Evolutionary conservation across 1,140 invertebrate species (phyloP).

Genomic region (Dreissena rostriformis): DNA sequence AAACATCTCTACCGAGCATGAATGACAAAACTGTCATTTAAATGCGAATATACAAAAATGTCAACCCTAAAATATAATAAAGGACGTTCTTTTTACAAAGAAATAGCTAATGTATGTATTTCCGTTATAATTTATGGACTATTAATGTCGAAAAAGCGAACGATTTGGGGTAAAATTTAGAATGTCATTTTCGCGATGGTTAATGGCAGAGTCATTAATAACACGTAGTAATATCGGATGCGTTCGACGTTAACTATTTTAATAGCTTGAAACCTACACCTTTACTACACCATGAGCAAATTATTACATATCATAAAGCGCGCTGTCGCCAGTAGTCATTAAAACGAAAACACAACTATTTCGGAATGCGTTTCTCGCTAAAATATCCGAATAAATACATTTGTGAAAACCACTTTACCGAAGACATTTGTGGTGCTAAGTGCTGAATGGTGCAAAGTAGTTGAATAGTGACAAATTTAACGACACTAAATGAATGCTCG

Average conservation of each 20-base stretch:
- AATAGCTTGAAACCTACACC: slow-evolving; percentile 7
- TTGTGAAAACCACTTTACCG: not conserved
- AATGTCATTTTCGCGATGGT: slow-evolving; percentile 38
- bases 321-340: not conserved
- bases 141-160: slow-evolving; percentile 27
- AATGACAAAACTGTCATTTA: too few relatives aligned
- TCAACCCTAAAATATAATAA: too few relatives aligned
- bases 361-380: not conserved
- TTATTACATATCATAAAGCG: slow-evolving; percentile 9
- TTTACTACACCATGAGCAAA: not conserved
- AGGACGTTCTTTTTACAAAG: slow-evolving; percentile 90
- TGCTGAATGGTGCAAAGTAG: not conserved
- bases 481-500: not conserved
- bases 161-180: slow-evolving; percentile 27
- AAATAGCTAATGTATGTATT: slow-evolving; percentile 92
- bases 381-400: slow-evolving; percentile 8
- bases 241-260: slow-evolving; percentile 11
- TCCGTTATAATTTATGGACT: slow-evolving; percentile 51
- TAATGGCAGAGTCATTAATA: slow-evolving; percentile 32
- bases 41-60: too few relatives aligned
- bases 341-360: not conserved
- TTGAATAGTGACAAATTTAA: not conserved
- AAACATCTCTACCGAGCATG: too few relatives aligned
- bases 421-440: not conserved
- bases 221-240: slow-evolving; percentile 30